A percentile compares a stretch with the other conserved stretches of the same genome.
Conservation (phyloP, 2,797 vertebrate species). For the Schizothorax lantsangensis region DNA sequence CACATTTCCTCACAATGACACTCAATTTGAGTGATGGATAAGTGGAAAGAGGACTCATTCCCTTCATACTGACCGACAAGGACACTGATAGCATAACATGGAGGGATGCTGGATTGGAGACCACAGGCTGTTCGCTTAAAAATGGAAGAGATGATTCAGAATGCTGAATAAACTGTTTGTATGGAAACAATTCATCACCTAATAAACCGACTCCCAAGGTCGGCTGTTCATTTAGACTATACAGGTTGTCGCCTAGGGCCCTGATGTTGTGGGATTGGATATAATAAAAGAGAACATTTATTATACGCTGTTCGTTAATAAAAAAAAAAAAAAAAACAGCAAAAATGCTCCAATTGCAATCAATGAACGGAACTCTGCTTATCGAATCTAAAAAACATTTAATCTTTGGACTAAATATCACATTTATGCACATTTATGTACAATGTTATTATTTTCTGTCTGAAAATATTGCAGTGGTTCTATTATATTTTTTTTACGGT, state of each 20-base stretch:
- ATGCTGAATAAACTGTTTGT: background rate
- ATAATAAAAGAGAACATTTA: background rate
- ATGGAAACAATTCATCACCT: background rate
- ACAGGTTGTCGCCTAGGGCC: background rate
- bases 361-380: background rate
- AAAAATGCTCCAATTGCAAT: background rate
- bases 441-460: background rate
- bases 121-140: background rate
- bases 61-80: slow-evolving; percentile 13
- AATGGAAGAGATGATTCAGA: background rate
- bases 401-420: background rate
- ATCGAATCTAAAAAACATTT: background rate
- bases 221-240: background rate
- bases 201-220: background rate
- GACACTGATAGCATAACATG: background rate
- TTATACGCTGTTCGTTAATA: background rate
- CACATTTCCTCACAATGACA: slow-evolving; percentile 42
- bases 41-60: slow-evolving; percentile 7
- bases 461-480: background rate
- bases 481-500: background rate
- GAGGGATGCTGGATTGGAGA: background rate
- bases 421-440: background rate
- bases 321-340: no score
- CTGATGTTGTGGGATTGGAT: background rate
- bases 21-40: background rate